Evolutionary conservation across 2,888 invertebrate species (phyloP).

Genomic region (Zele albiditarsus): DNA sequence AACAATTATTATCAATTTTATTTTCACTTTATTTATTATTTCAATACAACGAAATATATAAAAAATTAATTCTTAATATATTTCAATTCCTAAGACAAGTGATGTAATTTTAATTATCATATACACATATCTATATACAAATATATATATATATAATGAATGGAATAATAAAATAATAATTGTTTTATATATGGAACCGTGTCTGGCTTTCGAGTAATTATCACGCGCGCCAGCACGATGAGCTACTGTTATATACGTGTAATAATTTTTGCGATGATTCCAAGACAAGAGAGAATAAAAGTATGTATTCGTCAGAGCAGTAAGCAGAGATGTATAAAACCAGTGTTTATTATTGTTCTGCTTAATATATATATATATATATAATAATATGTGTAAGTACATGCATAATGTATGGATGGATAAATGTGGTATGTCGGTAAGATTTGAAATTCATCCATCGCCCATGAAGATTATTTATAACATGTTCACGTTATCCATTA

Average conservation of each 20-base stretch:
- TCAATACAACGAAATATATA: not conserved
- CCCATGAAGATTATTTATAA: not conserved
- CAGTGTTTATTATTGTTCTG: not conserved
- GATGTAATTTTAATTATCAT: not conserved
- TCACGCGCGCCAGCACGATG: not conserved
- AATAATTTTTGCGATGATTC: not conserved
- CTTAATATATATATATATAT: not conserved
- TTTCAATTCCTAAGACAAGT: not conserved
- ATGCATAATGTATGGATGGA: too few species aligned
- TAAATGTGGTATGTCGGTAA: not conserved
- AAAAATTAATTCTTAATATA: not conserved
- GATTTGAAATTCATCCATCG: conserved; percentile 33
- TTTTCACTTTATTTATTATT: not conserved
- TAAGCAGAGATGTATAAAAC: not conserved
- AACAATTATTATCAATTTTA: not conserved
- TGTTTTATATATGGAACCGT: not conserved
- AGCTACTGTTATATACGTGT: not conserved
- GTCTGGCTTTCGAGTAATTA: conserved; percentile 13
- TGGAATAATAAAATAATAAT: conserved; percentile 9
- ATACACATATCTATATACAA: too few species aligned
- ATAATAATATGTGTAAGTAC: too few species aligned
- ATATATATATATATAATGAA: not conserved
- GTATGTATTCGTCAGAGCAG: not conserved
- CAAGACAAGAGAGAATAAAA: conserved; percentile 3
- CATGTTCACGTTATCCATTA: conserved; percentile 16